A percentile compares a stretch with the other conserved stretches of the same genome.
Evolutionary conservation across 2,888 invertebrate genomes (phyloP).

Genomic region (Polymixis lichenea): DNA sequence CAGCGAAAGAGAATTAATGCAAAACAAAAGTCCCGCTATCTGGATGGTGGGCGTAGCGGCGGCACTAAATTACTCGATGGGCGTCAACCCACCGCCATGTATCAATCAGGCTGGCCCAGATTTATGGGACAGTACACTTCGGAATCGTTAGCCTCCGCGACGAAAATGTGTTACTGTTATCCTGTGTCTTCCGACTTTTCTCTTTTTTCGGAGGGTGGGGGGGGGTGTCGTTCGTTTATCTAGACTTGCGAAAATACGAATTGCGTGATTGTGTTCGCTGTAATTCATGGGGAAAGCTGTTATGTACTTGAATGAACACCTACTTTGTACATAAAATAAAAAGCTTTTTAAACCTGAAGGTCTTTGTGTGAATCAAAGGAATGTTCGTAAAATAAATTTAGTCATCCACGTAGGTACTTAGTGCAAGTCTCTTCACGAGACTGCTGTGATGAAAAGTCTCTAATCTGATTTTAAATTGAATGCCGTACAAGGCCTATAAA

Average conservation of each 20-base stretch:
- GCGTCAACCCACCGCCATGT: slow-evolving; percentile 91
- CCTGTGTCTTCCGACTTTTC: slow-evolving; percentile 80
- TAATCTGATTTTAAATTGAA: background rate
- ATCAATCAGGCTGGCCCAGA: slow-evolving; percentile 88
- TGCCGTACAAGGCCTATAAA: background rate
- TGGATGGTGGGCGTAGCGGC: slow-evolving; percentile 91
- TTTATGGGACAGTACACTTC: slow-evolving; percentile 90
- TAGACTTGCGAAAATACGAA: slow-evolving; percentile 60
- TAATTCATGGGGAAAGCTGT: slow-evolving; percentile 47
- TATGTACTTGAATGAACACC: slow-evolving; percentile 12
- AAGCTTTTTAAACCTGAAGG: background rate
- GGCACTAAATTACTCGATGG: slow-evolving; percentile 92
- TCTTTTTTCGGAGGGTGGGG: slow-evolving; percentile 65
- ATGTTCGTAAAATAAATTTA: background rate
- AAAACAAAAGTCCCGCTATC: slow-evolving; percentile 90
- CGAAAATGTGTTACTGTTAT: slow-evolving; percentile 89
- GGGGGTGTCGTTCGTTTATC: slow-evolving; percentile 56
- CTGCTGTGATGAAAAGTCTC: background rate
- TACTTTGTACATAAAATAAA: background rate
- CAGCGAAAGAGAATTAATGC: slow-evolving; percentile 88
- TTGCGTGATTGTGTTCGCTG: slow-evolving; percentile 48
- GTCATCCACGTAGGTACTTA: background rate
- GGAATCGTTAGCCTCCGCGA: slow-evolving; percentile 89
- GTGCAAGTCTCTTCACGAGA: background rate
- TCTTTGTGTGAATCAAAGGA: background rate